Base-by-base conservation (phyloP, 92 coral and sea anemone genomes). In the Zoanthus sociatus region DNA sequence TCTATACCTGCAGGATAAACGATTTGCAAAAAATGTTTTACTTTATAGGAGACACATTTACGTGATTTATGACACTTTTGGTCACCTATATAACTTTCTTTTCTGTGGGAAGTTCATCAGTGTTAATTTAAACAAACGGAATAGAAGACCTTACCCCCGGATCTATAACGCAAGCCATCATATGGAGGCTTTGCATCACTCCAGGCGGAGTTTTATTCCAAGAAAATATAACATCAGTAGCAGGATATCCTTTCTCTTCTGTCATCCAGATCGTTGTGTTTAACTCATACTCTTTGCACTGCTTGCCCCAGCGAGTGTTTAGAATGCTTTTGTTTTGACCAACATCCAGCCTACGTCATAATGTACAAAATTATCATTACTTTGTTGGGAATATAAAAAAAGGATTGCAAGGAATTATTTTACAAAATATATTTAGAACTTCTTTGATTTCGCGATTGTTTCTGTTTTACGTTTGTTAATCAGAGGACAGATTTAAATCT, bases 121-220 rank as follows among this genome's bases (percentile, higher is more conserved):
- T 9, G 66, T 17, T 13, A 58, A 11, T 11, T n/a, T 6, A 15
- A 5, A 67, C 6, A 8, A 20, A 18, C 33, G 7, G 11, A 67
- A 9, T 30, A 63, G 26, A 63, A 16, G 45, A 30, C 17, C 44
- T 26, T 77, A 77, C 89, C 89, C 87, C 70, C 48, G 82, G 82
- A n/a, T 87, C 84, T 56, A 85, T 54, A 13, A 91, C 18, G 69
- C 85, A 81, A 9, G n/a, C 33, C 74, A 81, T 44, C 63, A 81
- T 46, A 44, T 81, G 75, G 1, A 64, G 58, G 30, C 44, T 47
- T 18, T 18, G 74, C 44, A 81, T 21, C 15, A 66, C 1, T 5
- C 82, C 82, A 32, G 85, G 75, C 7, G 85, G 85, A 21, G 85
- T 81, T 74, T 81, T 31, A 21, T 84, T 86, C 91, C 91, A 91